Evolutionary conservation across 1,140 invertebrate genomes (phyloP).

Genomic region (Aphaenogaster ashmeadi): DNA sequence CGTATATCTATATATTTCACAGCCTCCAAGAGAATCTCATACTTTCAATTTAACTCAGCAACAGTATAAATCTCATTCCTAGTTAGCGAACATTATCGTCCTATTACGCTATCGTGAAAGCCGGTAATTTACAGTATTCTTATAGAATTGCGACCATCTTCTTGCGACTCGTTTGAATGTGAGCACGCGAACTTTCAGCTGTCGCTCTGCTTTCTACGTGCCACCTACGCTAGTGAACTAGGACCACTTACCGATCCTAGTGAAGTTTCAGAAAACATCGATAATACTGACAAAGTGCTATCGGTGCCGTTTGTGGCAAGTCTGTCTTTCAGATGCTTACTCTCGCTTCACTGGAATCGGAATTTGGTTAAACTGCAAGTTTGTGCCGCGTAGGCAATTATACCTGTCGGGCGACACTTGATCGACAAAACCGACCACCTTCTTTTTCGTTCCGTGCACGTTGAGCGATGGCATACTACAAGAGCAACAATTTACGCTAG

Average conservation of each 20-base stretch:
- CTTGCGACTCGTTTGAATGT: slow-evolving; percentile 28
- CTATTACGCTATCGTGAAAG: slow-evolving; percentile 51
- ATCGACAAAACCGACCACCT: slow-evolving; percentile 87
- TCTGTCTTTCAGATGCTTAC: slow-evolving; percentile 16
- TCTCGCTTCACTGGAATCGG: slow-evolving; percentile 70
- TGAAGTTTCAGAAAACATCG: slow-evolving; percentile 66
- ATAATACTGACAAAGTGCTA: slow-evolving; percentile 23
- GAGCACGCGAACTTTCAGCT: slow-evolving; percentile 57
- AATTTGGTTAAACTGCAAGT: slow-evolving; percentile 59
- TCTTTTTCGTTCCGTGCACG: slow-evolving; percentile 86
- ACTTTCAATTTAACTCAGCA: slow-evolving; percentile 42
- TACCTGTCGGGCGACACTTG: slow-evolving; percentile 85
- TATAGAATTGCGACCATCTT: slow-evolving; percentile 26
- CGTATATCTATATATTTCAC: background rate
- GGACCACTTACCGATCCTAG: slow-evolving; percentile 70
- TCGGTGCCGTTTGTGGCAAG: background rate
- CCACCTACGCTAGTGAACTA: slow-evolving; percentile 65
- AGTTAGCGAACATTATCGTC: background rate
- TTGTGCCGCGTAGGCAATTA: slow-evolving; percentile 66
- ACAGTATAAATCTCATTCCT: slow-evolving; percentile 24
- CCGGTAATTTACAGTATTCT: slow-evolving; percentile 45
- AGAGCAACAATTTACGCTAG: slow-evolving; percentile 73
- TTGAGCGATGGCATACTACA: slow-evolving; percentile 86
- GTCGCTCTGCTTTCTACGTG: slow-evolving; percentile 66
- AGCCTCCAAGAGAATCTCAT: background rate